Base-by-base conservation (phyloP, 1,140 invertebrate genomes). In the Diorhabda carinulata region DNA sequence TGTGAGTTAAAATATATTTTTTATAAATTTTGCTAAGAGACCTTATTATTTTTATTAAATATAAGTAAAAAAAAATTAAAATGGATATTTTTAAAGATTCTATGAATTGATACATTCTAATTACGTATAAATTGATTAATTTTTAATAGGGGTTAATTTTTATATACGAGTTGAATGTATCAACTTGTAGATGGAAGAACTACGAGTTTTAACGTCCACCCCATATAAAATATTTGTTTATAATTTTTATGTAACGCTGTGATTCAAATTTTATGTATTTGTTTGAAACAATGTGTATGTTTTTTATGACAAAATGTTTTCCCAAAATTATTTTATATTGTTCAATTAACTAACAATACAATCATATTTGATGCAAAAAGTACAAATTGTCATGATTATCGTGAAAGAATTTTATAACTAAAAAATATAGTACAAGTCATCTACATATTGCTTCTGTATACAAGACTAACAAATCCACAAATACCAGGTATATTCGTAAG, bases 261-360 rank as follows among this genome's bases (percentile, higher is more conserved):
- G 74, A 76, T 75, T 68, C 72, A 71, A 74, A 63, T 70, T 69
- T 75, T 77, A 63, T 74, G 74, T 77, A 77, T 77, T 77, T 77
- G 73, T 77, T 77, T 77, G 72, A 76, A 77, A 77, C 72, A 74
- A 74, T 75, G 60, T 67, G 42, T 67, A 67, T 47, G 44, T 67
- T 67, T 60, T 62, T 43, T 10, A 44, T 43, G 43, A 62, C 10
- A 62, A 52, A 52, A 43, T 62, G 43, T 43, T 5, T 43, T 47
- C 44, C 6, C 45, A 64, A 64, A 25, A 64, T 62, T 43, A 44
- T 43, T 9, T 62, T 10, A 62, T 4, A n/a, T 43, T 57, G 45
- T 64, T 43, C 56, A 25, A 56, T 45, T 64, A 40, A 64, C 56
- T 64, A 40, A 56, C 63, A 52, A 64, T 25, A 56, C 43, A 57